These are phyloP conservation scores for Poecilia velifera DNA, from an alignment of 2,797 vertebrate species.

Conservation along the genomic window DNA sequence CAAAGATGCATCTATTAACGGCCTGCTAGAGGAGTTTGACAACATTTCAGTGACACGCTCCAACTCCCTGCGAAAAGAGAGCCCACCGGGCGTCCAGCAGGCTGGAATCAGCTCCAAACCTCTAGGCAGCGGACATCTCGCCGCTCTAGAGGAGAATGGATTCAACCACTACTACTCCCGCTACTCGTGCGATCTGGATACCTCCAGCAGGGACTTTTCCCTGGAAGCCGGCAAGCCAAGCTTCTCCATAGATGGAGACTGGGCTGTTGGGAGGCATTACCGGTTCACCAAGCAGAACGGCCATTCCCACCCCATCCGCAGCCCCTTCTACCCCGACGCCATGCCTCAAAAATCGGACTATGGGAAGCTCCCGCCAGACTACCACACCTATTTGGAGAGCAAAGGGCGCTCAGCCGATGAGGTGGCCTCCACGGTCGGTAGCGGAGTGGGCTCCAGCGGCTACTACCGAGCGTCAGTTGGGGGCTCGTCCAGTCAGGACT, in stretches of 20 bases:
- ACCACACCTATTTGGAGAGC: slow-evolving; percentile 88
- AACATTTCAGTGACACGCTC: slow-evolving; percentile 97
- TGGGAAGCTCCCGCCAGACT: slow-evolving; percentile 88
- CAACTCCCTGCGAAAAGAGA: slow-evolving; percentile 96
- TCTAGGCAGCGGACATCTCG: slow-evolving; percentile 65
- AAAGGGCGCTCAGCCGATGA: slow-evolving; percentile 86
- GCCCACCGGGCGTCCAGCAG: slow-evolving; percentile 88
- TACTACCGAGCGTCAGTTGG: slow-evolving; percentile 89
- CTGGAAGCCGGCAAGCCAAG: slow-evolving; percentile 83
- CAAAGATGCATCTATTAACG: slow-evolving; percentile 94
- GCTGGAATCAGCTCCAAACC: slow-evolving; percentile 84
- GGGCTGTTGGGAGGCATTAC: slow-evolving; percentile 83
- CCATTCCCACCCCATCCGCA: slow-evolving; percentile 85
- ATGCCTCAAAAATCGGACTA: slow-evolving; percentile 88
- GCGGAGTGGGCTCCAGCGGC: slow-evolving; percentile 86
- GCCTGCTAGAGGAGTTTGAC: slow-evolving; percentile 96
- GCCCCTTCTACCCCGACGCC: slow-evolving; percentile 89
- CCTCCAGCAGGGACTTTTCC: slow-evolving; percentile 82
- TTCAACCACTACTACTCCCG: slow-evolving; percentile 90
- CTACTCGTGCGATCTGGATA: slow-evolving; percentile 93
- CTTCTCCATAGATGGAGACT: slow-evolving; percentile 82
- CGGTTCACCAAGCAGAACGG: slow-evolving; percentile 90
- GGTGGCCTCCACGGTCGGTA: slow-evolving; percentile 82
- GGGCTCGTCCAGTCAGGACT: slow-evolving; percentile 90
- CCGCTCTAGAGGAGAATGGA: slow-evolving; percentile 90